These are phyloP conservation scores for Plutella xylostella DNA, from an alignment of 2,888 invertebrate genomes.

Conservation along the genomic window DNA sequence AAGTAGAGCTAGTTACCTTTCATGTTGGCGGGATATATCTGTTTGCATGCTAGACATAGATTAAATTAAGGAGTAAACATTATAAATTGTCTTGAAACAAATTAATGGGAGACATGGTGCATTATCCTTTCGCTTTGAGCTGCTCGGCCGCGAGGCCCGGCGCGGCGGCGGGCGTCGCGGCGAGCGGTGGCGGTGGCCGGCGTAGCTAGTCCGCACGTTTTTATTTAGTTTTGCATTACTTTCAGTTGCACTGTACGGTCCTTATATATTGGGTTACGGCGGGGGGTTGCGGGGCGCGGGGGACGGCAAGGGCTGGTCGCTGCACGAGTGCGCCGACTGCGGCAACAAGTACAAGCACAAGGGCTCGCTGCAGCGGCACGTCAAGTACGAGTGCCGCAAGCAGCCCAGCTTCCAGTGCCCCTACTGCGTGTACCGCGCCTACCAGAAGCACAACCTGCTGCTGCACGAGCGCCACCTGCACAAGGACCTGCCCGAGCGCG, in stretches of 20 bases:
- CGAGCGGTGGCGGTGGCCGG: constrained; percentile 37
- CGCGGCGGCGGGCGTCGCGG: too few relatives aligned
- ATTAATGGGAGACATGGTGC: constrained; percentile 70
- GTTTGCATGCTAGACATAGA: constrained; percentile 42
- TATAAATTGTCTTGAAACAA: constrained; percentile 26
- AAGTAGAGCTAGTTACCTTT: background rate
- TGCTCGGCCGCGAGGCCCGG: too few relatives aligned
- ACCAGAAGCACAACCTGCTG: constrained; percentile 73
- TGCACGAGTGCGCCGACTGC: constrained; percentile 77
- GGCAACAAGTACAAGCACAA: constrained; percentile 87
- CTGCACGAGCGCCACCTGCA: constrained; percentile 65
- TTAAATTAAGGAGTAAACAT: background rate
- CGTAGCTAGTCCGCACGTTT: constrained; percentile 45
- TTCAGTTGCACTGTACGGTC: constrained; percentile 69
- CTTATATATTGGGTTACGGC: constrained; percentile 68
- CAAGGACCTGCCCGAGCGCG: constrained; percentile 66
- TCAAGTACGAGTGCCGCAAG: constrained; percentile 81
- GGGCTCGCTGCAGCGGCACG: constrained; percentile 81
- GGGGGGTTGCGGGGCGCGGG: constrained; percentile 50
- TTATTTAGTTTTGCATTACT: constrained; percentile 54
- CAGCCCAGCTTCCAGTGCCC: constrained; percentile 78
- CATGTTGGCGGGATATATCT: constrained; percentile 13
- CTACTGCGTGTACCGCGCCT: constrained; percentile 76
- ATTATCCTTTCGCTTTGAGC: constrained; percentile 59
- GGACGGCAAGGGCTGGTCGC: constrained; percentile 54